These are phyloP conservation scores for Oncorhynchus nerka DNA, from an alignment of 2,113 vertebrate species.

Conservation along the genomic window DNA sequence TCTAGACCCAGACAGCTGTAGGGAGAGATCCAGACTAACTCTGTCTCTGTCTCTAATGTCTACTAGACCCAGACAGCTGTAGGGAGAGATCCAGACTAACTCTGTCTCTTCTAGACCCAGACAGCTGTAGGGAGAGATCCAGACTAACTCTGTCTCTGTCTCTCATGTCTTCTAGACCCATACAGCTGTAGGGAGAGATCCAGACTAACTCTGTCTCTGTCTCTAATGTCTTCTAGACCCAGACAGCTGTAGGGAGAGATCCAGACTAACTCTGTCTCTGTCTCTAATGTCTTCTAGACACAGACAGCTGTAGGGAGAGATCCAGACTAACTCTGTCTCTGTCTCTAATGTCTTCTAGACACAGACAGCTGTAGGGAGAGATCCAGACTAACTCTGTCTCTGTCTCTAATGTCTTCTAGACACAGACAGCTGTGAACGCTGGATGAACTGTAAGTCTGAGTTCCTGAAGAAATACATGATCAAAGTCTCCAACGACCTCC, in stretches of 20 bases:
- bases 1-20: slow-evolving; percentile 77
- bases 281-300: slow-evolving; percentile 74
- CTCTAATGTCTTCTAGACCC: slow-evolving; percentile 76
- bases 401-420: not conserved
- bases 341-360: no score
- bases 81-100: not conserved
- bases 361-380: slow-evolving; percentile 12
- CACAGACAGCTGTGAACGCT: slow-evolving; percentile 90
- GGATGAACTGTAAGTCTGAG: slow-evolving; percentile 98
- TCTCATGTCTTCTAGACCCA: no score
- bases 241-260: slow-evolving; percentile 21
- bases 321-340: no score
- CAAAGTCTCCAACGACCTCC: slow-evolving; percentile 90
- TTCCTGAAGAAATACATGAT: slow-evolving; percentile 97
- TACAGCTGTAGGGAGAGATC: slow-evolving; percentile 15
- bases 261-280: no score
- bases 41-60: not conserved
- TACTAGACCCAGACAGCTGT: slow-evolving; percentile 75
- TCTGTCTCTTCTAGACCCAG: slow-evolving; percentile 75
- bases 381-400: no score
- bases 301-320: not conserved
- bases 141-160: no score
- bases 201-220: slow-evolving; percentile 1
- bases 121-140: no score
- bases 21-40: no score